Evolutionary conservation across 2,797 vertebrate species (phyloP), one percentile per base, ranked within the genome.

Genomic region (Acomys russatus): DNA sequence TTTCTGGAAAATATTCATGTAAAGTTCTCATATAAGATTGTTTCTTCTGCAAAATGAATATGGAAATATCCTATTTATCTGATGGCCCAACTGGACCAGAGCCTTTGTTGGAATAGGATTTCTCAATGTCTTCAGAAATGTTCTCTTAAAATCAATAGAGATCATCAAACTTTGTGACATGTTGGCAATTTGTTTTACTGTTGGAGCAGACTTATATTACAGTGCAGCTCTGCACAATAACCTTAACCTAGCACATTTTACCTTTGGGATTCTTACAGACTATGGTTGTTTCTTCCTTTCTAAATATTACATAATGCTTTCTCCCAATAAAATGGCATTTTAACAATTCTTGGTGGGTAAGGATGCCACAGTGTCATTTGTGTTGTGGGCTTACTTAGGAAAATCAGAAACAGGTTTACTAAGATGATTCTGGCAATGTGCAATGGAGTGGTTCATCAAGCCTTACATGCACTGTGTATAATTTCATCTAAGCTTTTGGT

Each of bases 221-320:
- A 44, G 25, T 17, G 49, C 4, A 76, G 64, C 18, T 80, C 74
- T 73, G 7, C 9, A 49, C 30, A 28, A 83, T 94, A 88, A n/a
- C 22, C 63, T 91, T 59, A 35, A 9, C 64, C 88, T 80, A 77
- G 33, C 12, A 78, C 33, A 59, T 79, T 93, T 94, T n/a, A 91
- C 73, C 33, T 56, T 83, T 51, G 84, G 12, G 25, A 66, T 63
- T 59, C 22, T 38, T 38, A 14, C 3, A 35, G 56, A 56, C 54
- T n/a, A 22, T 80, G 78, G 14, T 25, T 35, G 59, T 82, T 82
- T 82, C 77, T 92, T 79, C 59, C 78, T 80, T 94, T 35, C 2
- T 90, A 56, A 80, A 25, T 76, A 61, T 23, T 25, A 38, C 66
- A 90, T 15, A 1, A 35, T 2, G 28, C 18, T 23, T 71, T 3